Conservation (phyloP, 2,797 vertebrate species). For the Meriones psammophilus region DNA sequence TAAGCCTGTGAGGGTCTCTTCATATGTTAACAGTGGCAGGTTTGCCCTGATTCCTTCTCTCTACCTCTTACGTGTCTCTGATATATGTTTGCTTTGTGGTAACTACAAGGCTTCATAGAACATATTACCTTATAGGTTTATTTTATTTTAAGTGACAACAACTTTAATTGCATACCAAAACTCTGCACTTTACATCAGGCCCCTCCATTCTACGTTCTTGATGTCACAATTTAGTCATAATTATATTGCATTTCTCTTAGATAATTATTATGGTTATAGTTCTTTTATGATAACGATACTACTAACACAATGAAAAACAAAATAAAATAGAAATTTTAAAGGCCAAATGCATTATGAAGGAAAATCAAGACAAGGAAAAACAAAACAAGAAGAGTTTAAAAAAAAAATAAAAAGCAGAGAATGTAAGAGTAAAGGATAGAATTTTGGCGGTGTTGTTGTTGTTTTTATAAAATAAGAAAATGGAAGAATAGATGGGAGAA, state of each 20-base stretch:
- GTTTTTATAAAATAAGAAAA: background rate
- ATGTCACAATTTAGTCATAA: background rate
- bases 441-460: background rate
- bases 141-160: background rate
- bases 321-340: background rate
- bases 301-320: background rate
- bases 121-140: background rate
- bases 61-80: background rate
- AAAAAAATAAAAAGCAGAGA: background rate
- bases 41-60: background rate
- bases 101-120: background rate
- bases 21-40: background rate
- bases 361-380: background rate
- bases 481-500: background rate
- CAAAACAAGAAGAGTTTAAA: background rate
- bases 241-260: background rate
- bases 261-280: background rate
- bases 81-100: background rate
- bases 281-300: background rate
- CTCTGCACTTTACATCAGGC: background rate
- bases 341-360: background rate
- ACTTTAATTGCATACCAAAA: background rate
- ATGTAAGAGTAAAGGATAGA: background rate
- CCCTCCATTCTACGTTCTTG: background rate
- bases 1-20: background rate